Evolutionary conservation across 2,113 vertebrate species (phyloP), one percentile per base, ranked within the genome.

Genomic region (Grallaria varia): DNA sequence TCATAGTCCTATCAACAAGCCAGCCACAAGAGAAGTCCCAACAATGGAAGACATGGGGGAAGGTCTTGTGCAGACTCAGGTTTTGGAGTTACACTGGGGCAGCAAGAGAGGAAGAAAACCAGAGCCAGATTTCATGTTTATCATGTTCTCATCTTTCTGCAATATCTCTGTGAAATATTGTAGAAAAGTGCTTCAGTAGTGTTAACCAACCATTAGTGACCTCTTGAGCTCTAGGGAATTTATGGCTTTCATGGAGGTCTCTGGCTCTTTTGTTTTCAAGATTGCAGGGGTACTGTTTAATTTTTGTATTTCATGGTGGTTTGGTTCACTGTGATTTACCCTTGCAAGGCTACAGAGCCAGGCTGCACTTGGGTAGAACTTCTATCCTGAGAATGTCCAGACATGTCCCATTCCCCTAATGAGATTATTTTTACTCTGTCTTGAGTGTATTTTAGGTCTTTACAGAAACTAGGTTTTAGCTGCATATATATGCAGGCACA

Each of bases 371-470:
- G 6, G 44, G 77, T 64, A 75, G 59, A 44, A 47, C 63, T 72
- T 88, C 49, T 88, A 5, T 79, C 56, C 72, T 87, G 73, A 91
- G 71, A 84, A 68, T 91, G 89, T 83, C 90, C 89, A 94, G 94
- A 95, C 15, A 0, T 50, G 50, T 62, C 81, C 63, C 74, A 18
- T 88, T 78, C 59, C 60, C 56, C 42, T 93, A 94, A 94, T 90
- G 59, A 93, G 85, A 96, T 96, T 89, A 83, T 81, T 96, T 95
- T 94, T 50, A 66, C 64, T 72, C 66, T 87, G 33, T 77, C 64
- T 95, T 81, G 88, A 93, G 74, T 33, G 62, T 47, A 75, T 83
- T 85, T 82, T 59, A 85, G 60, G 52, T 83, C 69, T 85, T 84
- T 44, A 58, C 18, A 91, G 78, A 90, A 92, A 79, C 16, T 23